These are phyloP conservation scores for Campoplex capitator DNA, from an alignment of 2,888 invertebrate genomes.

Conservation along the genomic window DNA sequence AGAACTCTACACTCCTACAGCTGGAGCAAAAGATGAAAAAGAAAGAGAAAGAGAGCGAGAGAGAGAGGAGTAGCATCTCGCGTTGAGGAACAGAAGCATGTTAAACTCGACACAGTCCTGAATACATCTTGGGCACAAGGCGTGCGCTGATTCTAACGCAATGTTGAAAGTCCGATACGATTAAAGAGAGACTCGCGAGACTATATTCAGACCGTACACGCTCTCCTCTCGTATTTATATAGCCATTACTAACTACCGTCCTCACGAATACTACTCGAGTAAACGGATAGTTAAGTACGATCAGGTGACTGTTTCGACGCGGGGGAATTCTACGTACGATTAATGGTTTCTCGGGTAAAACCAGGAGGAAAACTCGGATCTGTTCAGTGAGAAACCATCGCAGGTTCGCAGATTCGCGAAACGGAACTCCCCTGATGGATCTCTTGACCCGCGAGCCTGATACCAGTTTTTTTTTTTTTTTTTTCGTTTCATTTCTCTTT, in stretches of 20 bases:
- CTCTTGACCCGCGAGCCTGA: slow-evolving; percentile 29
- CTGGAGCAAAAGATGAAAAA: slow-evolving; percentile 19
- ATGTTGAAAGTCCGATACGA: slow-evolving; percentile 47
- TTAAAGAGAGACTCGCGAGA: slow-evolving; percentile 2
- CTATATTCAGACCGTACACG: slow-evolving; percentile 1
- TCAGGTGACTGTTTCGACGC: slow-evolving; percentile 61
- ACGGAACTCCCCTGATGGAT: slow-evolving; percentile 43
- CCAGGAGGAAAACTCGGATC: slow-evolving; percentile 65
- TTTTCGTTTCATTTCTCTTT: neutral
- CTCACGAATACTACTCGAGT: slow-evolving; percentile 21
- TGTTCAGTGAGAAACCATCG: slow-evolving; percentile 35
- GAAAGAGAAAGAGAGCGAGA: neutral
- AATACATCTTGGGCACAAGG: slow-evolving; percentile 33
- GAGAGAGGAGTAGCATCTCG: neutral
- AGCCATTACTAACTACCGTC: slow-evolving; percentile 18
- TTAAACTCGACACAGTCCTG: slow-evolving; percentile 38
- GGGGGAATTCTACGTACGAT: slow-evolving; percentile 70
- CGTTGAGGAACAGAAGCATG: slow-evolving; percentile 57
- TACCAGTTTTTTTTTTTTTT: slow-evolving; percentile 45
- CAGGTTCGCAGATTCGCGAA: slow-evolving; percentile 41
- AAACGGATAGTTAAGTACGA: slow-evolving; percentile 52
- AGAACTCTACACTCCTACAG: slow-evolving; percentile 23
- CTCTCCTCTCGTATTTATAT: neutral
- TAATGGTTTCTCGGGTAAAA: slow-evolving; percentile 67
- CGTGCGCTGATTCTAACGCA: slow-evolving; percentile 55